phyloP scores from a whole-genome alignment of 2,113 vertebrate genomes.

The Nibea albiflora region DNA sequence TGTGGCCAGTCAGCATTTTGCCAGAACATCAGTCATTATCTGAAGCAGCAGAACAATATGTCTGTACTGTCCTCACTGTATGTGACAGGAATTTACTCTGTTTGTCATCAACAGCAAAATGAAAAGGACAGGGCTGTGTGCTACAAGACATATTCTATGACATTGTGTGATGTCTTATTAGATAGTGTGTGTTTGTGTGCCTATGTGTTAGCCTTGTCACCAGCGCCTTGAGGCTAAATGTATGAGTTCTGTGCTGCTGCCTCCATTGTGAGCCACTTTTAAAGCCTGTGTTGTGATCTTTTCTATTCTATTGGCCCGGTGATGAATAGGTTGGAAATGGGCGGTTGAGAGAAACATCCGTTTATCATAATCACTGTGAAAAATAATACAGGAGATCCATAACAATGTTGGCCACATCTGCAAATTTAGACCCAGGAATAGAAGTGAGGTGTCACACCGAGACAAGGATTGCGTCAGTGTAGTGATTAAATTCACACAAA shows the following conservation, averaged over 20 bases:
- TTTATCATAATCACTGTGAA: slow-evolving; percentile 66
- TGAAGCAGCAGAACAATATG: slow-evolving; percentile 38
- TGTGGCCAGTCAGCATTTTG: slow-evolving; percentile 51
- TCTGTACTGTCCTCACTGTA: slow-evolving; percentile 30
- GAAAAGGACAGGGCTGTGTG: slow-evolving; percentile 14
- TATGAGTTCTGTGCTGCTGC: slow-evolving; percentile 14
- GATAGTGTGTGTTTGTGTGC: slow-evolving; percentile 2
- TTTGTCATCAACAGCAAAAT: slow-evolving; percentile 42
- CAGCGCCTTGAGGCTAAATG: slow-evolving; percentile 14
- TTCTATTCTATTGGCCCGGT: slow-evolving; percentile 29
- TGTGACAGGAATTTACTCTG: slow-evolving; percentile 47
- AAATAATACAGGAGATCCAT: slow-evolving; percentile 42
- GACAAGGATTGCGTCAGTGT: slow-evolving; percentile 34
- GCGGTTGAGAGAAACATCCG: slow-evolving; percentile 29
- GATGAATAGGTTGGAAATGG: slow-evolving; percentile 49
- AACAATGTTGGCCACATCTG: slow-evolving; percentile 53
- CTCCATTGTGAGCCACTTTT: slow-evolving; percentile 18
- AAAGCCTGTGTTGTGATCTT: slow-evolving; percentile 41
- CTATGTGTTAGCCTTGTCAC: slow-evolving; percentile 35
- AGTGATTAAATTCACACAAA: slow-evolving; percentile 60
- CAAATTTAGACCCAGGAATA: slow-evolving; percentile 52
- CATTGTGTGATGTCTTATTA: slow-evolving; percentile 12
- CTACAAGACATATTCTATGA: slow-evolving; percentile 13
- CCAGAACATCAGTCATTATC: slow-evolving; percentile 46
- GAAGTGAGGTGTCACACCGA: slow-evolving; percentile 52